These are phyloP conservation scores for Calephelis perditalis DNA, from an alignment of 2,888 invertebrate species.

Conservation along the genomic window DNA sequence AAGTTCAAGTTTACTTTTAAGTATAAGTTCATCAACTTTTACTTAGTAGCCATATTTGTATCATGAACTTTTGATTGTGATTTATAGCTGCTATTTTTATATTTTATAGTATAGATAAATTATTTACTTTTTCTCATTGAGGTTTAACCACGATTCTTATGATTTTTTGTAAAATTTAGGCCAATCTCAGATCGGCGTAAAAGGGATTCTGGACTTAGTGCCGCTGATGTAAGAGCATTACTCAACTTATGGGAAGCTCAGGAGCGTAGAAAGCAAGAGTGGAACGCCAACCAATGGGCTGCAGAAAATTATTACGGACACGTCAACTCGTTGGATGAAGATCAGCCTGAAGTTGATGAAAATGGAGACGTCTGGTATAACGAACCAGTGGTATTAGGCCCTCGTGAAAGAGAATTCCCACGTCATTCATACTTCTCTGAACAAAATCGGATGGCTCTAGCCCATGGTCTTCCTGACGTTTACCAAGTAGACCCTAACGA, in stretches of 20 bases:
- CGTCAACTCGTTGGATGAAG: slow-evolving; percentile 60
- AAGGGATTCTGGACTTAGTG: slow-evolving; percentile 79
- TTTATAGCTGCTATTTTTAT: no score
- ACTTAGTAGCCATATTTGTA: no score
- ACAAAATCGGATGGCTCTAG: slow-evolving; percentile 62
- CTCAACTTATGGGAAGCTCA: slow-evolving; percentile 80
- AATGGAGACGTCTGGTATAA: slow-evolving; percentile 79
- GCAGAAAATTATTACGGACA: slow-evolving; percentile 61
- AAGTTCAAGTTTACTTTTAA: no score
- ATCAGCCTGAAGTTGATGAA: slow-evolving; percentile 69
- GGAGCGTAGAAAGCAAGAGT: slow-evolving; percentile 72
- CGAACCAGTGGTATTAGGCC: slow-evolving; percentile 73
- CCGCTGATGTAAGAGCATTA: slow-evolving; percentile 79
- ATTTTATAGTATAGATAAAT: no score
- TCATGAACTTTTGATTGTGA: no score
- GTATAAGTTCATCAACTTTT: no score
- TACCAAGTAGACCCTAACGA: slow-evolving; percentile 64
- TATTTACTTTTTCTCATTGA: no score
- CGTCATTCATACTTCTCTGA: slow-evolving; percentile 69
- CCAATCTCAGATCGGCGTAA: slow-evolving; percentile 74
- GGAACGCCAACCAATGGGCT: slow-evolving; percentile 64
- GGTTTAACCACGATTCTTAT: not conserved
- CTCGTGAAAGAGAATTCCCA: slow-evolving; percentile 60
- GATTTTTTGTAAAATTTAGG: slow-evolving; percentile 38
- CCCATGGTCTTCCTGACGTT: slow-evolving; percentile 61